phyloP scores from a whole-genome alignment of 2,797 vertebrate species.

The Bovichtus diacanthus region DNA sequence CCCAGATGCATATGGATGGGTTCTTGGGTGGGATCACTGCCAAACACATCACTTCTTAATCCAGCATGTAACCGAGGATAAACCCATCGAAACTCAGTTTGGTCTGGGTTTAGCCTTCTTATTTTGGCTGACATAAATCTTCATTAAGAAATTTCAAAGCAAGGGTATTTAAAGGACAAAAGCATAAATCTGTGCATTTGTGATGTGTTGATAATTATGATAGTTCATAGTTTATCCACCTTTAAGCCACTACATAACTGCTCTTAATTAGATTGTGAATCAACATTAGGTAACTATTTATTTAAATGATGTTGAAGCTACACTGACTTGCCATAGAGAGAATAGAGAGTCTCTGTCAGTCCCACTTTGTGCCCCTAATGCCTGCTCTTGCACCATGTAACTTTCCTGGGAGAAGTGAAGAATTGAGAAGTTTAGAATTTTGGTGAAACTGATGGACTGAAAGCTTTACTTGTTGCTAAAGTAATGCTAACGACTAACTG shows the following conservation, averaged over 20 bases:
- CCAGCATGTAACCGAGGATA: slow-evolving; percentile 24
- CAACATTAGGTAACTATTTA: no score
- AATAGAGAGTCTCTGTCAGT: no score
- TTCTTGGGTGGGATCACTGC: slow-evolving; percentile 10
- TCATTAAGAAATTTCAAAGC: not conserved
- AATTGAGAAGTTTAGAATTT: no score
- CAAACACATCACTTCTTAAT: slow-evolving; percentile 27
- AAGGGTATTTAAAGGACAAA: not conserved
- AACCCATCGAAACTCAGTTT: not conserved
- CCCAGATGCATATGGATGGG: slow-evolving; percentile 7
- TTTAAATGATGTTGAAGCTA: no score
- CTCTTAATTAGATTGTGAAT: no score
- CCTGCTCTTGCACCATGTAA: no score
- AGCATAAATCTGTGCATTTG: not conserved
- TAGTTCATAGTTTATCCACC: slow-evolving; percentile 9
- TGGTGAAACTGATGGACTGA: no score
- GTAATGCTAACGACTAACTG: no score
- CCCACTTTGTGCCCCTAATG: no score
- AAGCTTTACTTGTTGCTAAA: no score
- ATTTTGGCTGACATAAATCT: not conserved
- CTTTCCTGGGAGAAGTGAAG: no score
- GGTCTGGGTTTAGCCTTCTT: not conserved
- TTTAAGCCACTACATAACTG: not conserved
- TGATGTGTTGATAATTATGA: not conserved
- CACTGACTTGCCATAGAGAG: no score